These are phyloP conservation scores for Condylura cristata DNA, from an alignment of 2,113 vertebrate genomes.

Conservation along the genomic window DNA sequence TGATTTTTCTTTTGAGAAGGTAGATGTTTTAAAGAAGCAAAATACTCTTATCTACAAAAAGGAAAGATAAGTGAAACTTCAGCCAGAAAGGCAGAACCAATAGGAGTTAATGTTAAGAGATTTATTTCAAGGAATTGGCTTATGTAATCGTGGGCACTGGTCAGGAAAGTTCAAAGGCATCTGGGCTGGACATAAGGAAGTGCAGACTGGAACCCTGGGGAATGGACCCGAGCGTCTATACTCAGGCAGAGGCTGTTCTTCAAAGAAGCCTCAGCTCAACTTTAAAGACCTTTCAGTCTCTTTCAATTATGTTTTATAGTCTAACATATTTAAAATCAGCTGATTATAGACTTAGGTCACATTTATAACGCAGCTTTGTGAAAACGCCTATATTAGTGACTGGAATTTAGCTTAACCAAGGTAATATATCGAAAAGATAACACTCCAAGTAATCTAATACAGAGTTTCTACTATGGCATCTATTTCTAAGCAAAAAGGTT, in stretches of 20 bases:
- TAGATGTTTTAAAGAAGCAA: not conserved
- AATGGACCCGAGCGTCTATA: not conserved
- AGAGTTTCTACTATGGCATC: not conserved
- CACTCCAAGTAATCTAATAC: not conserved
- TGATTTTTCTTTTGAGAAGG: not conserved
- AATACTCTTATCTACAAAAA: not conserved
- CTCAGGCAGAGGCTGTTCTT: not conserved
- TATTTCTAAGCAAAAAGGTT: conserved; percentile 9
- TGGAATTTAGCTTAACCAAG: not conserved
- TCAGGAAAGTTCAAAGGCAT: not conserved
- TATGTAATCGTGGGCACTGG: not conserved
- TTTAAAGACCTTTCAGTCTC: not conserved
- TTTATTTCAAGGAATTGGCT: not conserved
- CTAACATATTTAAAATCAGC: not conserved
- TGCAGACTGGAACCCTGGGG: not conserved
- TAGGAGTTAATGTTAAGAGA: not conserved
- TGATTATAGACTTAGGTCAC: not conserved
- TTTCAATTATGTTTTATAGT: not conserved
- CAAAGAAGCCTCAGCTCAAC: not conserved
- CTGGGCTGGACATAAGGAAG: not conserved
- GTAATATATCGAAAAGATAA: not conserved
- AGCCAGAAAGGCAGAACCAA: not conserved
- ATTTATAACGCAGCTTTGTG: not conserved
- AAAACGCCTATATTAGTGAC: not conserved
- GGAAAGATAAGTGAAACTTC: not conserved